Conservation (phyloP, 2,888 invertebrate species). For the Cremastinae sp. region DNA sequence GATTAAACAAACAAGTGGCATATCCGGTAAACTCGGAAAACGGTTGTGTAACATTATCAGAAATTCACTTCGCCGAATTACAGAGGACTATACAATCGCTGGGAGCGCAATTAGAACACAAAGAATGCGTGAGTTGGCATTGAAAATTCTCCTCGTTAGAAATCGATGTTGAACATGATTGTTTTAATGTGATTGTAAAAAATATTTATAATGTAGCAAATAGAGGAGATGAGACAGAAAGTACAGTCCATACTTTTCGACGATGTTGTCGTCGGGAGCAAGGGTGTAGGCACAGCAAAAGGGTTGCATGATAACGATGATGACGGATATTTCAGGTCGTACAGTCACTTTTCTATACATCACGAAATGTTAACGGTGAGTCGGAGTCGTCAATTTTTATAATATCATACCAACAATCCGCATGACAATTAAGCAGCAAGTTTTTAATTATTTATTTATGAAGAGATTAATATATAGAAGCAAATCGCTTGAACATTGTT, state of each 20-base stretch:
- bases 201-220: conserved; percentile 70
- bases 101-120: conserved; percentile 83
- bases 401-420: conserved; percentile 6
- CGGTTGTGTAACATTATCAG: conserved; percentile 83
- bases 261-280: conserved; percentile 69
- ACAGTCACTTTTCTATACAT: conserved; percentile 95
- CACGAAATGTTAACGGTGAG: conserved; percentile 94
- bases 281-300: conserved; percentile 73
- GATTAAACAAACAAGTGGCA: conserved; percentile 58
- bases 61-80: conserved; percentile 83
- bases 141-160: too few relatives aligned
- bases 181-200: background rate
- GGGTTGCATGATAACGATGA: conserved; percentile 85
- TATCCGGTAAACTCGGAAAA: conserved; percentile 84
- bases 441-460: background rate
- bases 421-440: background rate
- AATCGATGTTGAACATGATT: background rate
- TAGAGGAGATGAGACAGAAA: conserved; percentile 76
- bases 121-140: conserved; percentile 71
- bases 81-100: conserved; percentile 83
- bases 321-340: conserved; percentile 90
- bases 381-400: conserved; percentile 12
- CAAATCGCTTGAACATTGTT: too few relatives aligned
- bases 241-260: conserved; percentile 75
- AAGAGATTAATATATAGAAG: conserved; percentile 26